Conservation (phyloP, 2,797 vertebrate species). For the Myiotriccus ornatus region DNA sequence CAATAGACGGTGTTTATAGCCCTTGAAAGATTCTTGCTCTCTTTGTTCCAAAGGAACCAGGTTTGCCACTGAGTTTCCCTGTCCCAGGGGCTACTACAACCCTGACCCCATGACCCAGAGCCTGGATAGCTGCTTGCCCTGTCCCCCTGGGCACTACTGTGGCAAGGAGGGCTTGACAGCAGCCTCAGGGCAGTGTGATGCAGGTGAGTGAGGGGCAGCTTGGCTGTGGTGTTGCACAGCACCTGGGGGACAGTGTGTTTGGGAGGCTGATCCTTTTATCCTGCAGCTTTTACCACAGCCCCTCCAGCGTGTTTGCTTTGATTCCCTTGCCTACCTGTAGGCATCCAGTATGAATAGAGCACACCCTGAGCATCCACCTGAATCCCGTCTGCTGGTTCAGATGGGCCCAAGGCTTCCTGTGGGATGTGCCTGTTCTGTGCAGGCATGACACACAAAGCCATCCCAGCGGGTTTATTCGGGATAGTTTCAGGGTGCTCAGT, state of each 20-base stretch:
- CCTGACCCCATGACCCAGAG: conserved; percentile 91
- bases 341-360: rapidly evolving
- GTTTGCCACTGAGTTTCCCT: conserved; percentile 88
- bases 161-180: conserved; percentile 86
- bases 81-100: conserved; percentile 95
- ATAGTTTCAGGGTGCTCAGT: neutral
- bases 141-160: conserved; percentile 90
- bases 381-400: neutral
- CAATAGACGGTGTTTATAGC: rapidly evolving
- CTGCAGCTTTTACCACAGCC: neutral
- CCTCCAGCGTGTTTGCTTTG: neutral
- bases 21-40: neutral
- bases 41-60: conserved; percentile 80
- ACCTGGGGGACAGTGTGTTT: rapidly evolving
- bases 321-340: neutral
- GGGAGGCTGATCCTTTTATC: neutral
- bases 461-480: neutral
- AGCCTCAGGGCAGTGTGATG: conserved; percentile 88
- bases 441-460: neutral
- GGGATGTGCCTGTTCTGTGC: neutral
- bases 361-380: neutral
- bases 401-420: neutral
- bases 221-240: neutral
- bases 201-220: conserved; percentile 77
- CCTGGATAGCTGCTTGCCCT: conserved; percentile 93